Percentiles rank a stretch among this genome's conserved stretches.
Conservation (phyloP, 1,140 invertebrate species). For the Drosophila pallidifrons region DNA sequence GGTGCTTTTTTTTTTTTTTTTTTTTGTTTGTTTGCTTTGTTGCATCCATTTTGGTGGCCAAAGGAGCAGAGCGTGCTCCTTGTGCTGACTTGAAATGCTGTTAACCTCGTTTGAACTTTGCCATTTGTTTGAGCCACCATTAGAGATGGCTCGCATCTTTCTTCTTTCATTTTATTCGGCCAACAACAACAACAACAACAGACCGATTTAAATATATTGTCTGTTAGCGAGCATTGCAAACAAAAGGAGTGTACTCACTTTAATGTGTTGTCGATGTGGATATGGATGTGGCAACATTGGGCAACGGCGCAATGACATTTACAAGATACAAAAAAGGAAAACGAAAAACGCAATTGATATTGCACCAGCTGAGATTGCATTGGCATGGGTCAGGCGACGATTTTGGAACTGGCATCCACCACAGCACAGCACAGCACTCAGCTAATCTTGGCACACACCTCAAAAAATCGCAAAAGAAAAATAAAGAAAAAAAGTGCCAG, state of each 20-base stretch:
- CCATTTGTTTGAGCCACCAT: conserved; percentile 80
- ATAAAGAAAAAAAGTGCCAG: background rate
- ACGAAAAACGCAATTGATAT: conserved; percentile 18
- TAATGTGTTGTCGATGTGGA: conserved; percentile 61
- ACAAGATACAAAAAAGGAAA: conserved; percentile 36
- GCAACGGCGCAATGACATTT: conserved; percentile 46
- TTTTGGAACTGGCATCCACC: conserved; percentile 16
- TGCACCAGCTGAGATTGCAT: conserved; percentile 41
- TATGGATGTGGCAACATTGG: conserved; percentile 37
- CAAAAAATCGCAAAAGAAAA: conserved; percentile 15
- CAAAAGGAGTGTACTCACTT: conserved; percentile 79
- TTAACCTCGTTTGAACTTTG: conserved; percentile 83
- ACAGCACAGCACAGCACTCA: conserved; percentile 16
- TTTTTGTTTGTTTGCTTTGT: conserved; percentile 65
- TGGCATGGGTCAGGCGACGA: conserved; percentile 49
- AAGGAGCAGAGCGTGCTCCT: conserved; percentile 36
- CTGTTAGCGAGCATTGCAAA: conserved; percentile 48
- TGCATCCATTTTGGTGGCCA: conserved; percentile 71
- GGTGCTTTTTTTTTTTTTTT: too few relatives aligned
- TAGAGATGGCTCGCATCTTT: conserved; percentile 72
- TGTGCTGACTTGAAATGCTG: conserved; percentile 74
- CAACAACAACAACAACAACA: conserved; percentile 35
- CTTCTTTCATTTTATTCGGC: conserved; percentile 51
- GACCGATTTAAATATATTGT: conserved; percentile 70
- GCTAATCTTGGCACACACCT: conserved; percentile 63